Evolutionary conservation across 1,140 invertebrate species (phyloP).

Genomic region (Camponotus pennsylvanicus): DNA sequence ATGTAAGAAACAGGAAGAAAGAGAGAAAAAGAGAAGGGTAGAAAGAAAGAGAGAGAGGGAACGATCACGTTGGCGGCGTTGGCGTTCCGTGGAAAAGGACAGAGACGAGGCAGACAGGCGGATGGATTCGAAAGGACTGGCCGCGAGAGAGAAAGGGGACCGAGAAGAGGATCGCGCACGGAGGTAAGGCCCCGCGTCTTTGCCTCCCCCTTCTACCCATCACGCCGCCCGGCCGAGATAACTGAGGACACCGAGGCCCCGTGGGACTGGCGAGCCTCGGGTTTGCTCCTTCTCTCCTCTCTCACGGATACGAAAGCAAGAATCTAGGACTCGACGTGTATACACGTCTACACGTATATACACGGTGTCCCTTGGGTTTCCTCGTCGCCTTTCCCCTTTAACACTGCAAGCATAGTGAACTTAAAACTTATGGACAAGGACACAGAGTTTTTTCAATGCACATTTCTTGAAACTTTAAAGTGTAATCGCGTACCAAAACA

Average conservation of each 20-base stretch:
- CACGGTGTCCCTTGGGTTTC: slow-evolving; percentile 30
- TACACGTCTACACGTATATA: slow-evolving; percentile 39
- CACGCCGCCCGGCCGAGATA: slow-evolving; percentile 66
- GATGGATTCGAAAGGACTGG: slow-evolving; percentile 76
- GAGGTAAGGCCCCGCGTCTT: slow-evolving; percentile 63
- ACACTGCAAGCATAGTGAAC: not conserved
- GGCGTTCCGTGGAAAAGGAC: slow-evolving; percentile 54
- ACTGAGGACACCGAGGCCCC: slow-evolving; percentile 78
- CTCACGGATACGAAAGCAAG: slow-evolving; percentile 80
- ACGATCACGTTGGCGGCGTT: slow-evolving; percentile 35
- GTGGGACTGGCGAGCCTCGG: slow-evolving; percentile 79
- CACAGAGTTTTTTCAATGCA: not conserved
- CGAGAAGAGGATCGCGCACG: slow-evolving; percentile 68
- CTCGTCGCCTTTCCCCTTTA: not conserved
- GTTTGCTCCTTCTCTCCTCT: slow-evolving; percentile 73
- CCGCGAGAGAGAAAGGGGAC: slow-evolving; percentile 69
- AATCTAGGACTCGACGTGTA: slow-evolving; percentile 81
- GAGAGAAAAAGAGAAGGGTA: slow-evolving; percentile 15
- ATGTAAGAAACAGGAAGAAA: slow-evolving; percentile 43
- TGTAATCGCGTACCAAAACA: not conserved
- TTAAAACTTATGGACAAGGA: not conserved
- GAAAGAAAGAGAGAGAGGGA: slow-evolving; percentile 28
- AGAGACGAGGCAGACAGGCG: slow-evolving; percentile 63
- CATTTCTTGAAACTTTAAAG: not conserved
- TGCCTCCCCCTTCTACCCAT: slow-evolving; percentile 59